Base-by-base conservation (phyloP, 2,888 invertebrate species). In the Nysson spinosus region DNA sequence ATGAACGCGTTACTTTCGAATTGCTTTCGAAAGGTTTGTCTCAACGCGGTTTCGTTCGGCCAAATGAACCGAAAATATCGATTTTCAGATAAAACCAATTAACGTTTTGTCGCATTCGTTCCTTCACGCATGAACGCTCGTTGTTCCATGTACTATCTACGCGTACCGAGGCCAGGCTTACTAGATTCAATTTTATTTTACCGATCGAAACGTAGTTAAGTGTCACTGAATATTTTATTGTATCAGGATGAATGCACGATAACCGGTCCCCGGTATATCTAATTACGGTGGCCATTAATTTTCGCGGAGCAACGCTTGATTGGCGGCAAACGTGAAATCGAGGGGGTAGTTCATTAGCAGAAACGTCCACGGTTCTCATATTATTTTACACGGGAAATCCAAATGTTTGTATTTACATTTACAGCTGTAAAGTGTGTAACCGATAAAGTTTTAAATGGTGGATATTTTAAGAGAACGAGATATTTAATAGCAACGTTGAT, bases 401-500 rank as follows among this genome's bases (percentile, higher is more conserved):
- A 17, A 9, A n/a, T n/a, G n/a, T n/a, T n/a, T n/a, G n/a, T n/a
- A n/a, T n/a, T n/a, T n/a, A n/a, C n/a, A n/a, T n/a, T n/a, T n/a
- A n/a, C n/a, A n/a, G n/a, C n/a, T n/a, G n/a, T n/a, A n/a, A n/a
- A n/a, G n/a, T n/a, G n/a, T n/a, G n/a, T n/a, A n/a, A n/a, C n/a
- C n/a, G n/a, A n/a, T n/a, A n/a, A n/a, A n/a, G n/a, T n/a, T n/a
- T n/a, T n/a, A n/a, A n/a, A n/a, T n/a, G n/a, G n/a, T n/a, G n/a
- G n/a, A n/a, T n/a, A n/a, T 14, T 6, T 22, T 43, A 55, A 35
- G 32, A 26, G 12, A n/a, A n/a, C n/a, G 46, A 42, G 44, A 42
- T 56, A 71, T 50, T 73, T 73, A 73, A 73, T 67, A 61, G 63
- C 42, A 50, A 22, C 42, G 69, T 52, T 63, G 44, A 61, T 43